Conservation (phyloP, 2,797 vertebrate genomes). For the Myotis findleyi region DNA sequence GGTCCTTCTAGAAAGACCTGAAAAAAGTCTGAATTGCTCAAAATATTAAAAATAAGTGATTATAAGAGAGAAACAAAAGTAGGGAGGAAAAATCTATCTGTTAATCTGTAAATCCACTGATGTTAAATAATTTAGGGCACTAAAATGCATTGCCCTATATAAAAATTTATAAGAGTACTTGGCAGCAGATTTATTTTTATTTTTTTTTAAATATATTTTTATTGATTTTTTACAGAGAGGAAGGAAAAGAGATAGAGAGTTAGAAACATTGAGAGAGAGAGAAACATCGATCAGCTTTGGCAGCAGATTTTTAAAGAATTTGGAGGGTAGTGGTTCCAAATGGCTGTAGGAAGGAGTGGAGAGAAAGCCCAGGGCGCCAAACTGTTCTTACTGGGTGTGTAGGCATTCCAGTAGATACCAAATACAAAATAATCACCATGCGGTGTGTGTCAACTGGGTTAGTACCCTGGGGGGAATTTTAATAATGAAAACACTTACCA, state of each 20-base stretch:
- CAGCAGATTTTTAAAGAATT: neutral
- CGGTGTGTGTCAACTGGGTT: neutral
- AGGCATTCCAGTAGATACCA: neutral
- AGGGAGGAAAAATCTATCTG: neutral
- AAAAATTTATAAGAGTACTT: neutral
- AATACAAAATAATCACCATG: neutral
- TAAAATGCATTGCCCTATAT: neutral
- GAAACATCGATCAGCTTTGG: no score
- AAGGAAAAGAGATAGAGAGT: no score
- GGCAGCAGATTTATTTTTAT: neutral
- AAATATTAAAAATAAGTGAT: neutral
- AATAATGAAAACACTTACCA: conserved; percentile 86
- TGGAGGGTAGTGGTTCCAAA: neutral
- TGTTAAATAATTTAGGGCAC: neutral
- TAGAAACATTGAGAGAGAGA: no score
- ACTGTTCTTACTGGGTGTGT: neutral
- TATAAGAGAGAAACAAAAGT: neutral
- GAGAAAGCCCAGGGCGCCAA: neutral
- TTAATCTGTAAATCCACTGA: neutral
- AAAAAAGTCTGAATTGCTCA: neutral
- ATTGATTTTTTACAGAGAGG: no score
- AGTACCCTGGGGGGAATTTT: neutral
- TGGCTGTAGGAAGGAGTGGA: neutral
- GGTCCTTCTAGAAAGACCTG: neutral
- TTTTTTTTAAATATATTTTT: no score